Conservation (phyloP, 2,113 vertebrate species). For the Chaetops frenatus region DNA sequence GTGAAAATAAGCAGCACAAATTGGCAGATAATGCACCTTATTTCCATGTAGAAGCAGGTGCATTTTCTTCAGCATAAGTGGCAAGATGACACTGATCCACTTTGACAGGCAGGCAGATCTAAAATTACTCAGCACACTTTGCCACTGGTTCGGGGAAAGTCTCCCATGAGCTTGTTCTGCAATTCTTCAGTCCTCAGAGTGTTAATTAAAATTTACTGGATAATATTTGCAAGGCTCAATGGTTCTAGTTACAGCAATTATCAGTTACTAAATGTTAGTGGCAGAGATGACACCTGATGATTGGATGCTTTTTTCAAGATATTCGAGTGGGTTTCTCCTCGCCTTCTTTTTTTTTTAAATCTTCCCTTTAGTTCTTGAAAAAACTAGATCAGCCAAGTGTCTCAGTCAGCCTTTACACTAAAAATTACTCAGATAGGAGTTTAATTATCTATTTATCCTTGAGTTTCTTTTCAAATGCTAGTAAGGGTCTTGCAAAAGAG, state of each 20-base stretch:
- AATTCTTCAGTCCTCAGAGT: conserved; percentile 71
- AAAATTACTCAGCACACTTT: conserved; percentile 77
- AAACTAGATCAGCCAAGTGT: conserved; percentile 29
- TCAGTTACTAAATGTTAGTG: conserved; percentile 75
- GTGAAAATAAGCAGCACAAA: conserved; percentile 73
- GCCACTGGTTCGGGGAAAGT: conserved; percentile 50
- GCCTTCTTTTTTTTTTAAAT: not conserved
- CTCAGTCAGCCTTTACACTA: conserved; percentile 21
- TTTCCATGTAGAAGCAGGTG: conserved; percentile 77
- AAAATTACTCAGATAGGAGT: not conserved
- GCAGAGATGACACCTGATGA: conserved; percentile 62
- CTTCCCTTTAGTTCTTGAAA: conserved; percentile 29
- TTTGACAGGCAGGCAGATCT: conserved; percentile 78
- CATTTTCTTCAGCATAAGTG: conserved; percentile 70
- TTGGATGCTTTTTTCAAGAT: conserved; percentile 42
- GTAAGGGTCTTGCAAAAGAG: not conserved
- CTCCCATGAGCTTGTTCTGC: conserved; percentile 66
- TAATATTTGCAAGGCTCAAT: conserved; percentile 77
- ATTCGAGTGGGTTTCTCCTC: not conserved
- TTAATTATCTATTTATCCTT: conserved; percentile 33
- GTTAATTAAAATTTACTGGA: conserved; percentile 83
- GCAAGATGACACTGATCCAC: conserved; percentile 71
- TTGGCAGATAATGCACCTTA: conserved; percentile 76
- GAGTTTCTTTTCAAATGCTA: not conserved
- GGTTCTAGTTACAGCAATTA: conserved; percentile 77